phyloP scores from a whole-genome alignment of 2,888 invertebrate genomes.

The Alitta virens region DNA sequence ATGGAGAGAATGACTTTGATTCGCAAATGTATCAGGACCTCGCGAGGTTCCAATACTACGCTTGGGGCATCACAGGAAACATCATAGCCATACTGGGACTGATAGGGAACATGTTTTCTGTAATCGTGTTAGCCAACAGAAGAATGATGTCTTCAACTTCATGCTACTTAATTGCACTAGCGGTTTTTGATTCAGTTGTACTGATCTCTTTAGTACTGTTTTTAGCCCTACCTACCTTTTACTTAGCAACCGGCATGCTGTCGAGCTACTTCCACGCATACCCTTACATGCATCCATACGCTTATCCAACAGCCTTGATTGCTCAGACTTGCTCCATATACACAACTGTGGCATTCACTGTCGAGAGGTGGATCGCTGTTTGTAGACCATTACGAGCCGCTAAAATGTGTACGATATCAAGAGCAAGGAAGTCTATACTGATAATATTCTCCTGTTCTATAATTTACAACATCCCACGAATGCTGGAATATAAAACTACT shows the following conservation, averaged over 20 bases:
- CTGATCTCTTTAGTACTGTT: constrained; percentile 64
- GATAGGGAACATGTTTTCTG: constrained; percentile 49
- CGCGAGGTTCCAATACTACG: constrained; percentile 62
- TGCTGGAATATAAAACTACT: constrained; percentile 55
- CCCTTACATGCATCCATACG: constrained; percentile 75
- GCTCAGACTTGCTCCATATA: constrained; percentile 93
- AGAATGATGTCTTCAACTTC: constrained; percentile 97
- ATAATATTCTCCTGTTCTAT: constrained; percentile 79
- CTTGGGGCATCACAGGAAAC: constrained; percentile 85
- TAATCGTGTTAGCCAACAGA: constrained; percentile 60
- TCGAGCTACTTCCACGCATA: constrained; percentile 74
- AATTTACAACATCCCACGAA: constrained; percentile 78
- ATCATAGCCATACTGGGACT: constrained; percentile 76
- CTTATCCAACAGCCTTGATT: constrained; percentile 76
- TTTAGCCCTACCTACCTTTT: constrained; percentile 44
- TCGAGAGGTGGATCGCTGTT: constrained; percentile 87
- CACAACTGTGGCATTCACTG: constrained; percentile 67
- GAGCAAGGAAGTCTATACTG: constrained; percentile 80
- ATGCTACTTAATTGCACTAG: constrained; percentile 87
- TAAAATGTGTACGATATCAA: constrained; percentile 85
- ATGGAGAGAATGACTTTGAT: too few species aligned
- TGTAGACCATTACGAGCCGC: constrained; percentile 77
- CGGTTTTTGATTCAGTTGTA: constrained; percentile 87
- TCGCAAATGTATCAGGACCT: background rate
- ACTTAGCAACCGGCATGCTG: constrained; percentile 67